Percentiles rank a stretch among this genome's conserved stretches.
phyloP scores from a whole-genome alignment of 2,797 vertebrate genomes.

The Florisuga fusca region DNA sequence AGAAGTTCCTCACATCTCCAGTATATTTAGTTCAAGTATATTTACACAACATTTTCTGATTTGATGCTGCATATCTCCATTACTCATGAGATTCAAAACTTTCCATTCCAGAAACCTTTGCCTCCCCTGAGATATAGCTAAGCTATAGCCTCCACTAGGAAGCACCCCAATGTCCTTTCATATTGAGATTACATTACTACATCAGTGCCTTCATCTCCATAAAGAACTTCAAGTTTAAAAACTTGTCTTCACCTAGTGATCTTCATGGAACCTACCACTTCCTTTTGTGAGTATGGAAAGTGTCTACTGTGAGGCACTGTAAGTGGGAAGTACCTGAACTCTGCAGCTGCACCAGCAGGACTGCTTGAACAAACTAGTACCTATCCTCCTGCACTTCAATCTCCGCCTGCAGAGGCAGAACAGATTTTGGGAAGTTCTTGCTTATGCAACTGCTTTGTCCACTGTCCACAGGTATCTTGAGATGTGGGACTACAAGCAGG shows the following conservation, averaged over 20 bases:
- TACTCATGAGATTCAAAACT: background rate
- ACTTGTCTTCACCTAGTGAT: background rate
- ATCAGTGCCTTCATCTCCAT: background rate
- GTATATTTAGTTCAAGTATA: background rate
- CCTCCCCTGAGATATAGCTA: background rate
- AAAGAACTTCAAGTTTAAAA: background rate
- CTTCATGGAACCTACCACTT: background rate
- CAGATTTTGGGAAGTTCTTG: background rate
- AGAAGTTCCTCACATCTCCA: background rate
- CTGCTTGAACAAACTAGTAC: background rate
- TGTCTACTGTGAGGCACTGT: background rate
- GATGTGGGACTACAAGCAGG: background rate
- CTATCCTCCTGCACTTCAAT: background rate
- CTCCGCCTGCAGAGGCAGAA: background rate
- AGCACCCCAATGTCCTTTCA: background rate
- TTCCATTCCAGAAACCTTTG: background rate
- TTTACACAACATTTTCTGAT: background rate
- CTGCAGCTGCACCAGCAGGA: background rate
- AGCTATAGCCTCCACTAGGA: background rate
- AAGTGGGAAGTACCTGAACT: background rate
- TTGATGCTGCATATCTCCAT: background rate
- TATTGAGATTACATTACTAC: background rate
- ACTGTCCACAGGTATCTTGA: background rate
- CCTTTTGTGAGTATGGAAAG: background rate
- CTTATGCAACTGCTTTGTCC: background rate